These are phyloP conservation scores for Echinops telfairi DNA, from an alignment of 2,113 vertebrate species.

Conservation along the genomic window DNA sequence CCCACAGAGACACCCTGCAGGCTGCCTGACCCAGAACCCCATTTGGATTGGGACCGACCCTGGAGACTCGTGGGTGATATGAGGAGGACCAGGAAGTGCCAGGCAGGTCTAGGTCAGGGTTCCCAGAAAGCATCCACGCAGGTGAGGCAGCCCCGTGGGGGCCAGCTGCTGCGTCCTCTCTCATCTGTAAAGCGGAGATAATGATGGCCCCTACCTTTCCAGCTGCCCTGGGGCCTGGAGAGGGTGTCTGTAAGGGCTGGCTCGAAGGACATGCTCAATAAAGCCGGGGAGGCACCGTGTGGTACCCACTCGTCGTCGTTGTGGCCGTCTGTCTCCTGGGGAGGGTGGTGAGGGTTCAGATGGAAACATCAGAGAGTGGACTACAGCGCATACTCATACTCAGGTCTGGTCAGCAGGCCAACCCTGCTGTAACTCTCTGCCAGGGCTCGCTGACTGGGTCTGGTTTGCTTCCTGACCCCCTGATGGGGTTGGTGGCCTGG, in stretches of 20 bases:
- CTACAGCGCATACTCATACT: no score
- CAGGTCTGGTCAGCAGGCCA: no score
- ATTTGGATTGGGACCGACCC: neutral
- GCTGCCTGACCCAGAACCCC: neutral
- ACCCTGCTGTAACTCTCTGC: no score
- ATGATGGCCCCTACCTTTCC: neutral
- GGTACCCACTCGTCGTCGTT: neutral
- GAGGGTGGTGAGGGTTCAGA: neutral
- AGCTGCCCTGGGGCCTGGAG: neutral
- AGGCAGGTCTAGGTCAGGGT: conserved; percentile 29
- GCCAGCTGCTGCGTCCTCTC: neutral
- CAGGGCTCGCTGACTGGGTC: no score
- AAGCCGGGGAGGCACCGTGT: no score
- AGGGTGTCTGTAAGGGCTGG: neutral
- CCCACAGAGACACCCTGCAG: neutral
- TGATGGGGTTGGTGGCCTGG: neutral
- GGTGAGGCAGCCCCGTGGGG: conserved; percentile 3
- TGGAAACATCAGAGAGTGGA: neutral
- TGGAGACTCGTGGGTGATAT: neutral
- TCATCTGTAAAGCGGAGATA: neutral
- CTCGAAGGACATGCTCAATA: conserved; percentile 36
- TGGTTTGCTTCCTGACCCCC: no score
- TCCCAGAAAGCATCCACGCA: conserved; percentile 36
- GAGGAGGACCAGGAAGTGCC: neutral
- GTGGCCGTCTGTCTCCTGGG: neutral